A percentile compares a stretch with the other conserved stretches of the same genome.
Evolutionary conservation across 2,113 vertebrate species (phyloP).

Genomic region (Hemibagrus wyckioides): DNA sequence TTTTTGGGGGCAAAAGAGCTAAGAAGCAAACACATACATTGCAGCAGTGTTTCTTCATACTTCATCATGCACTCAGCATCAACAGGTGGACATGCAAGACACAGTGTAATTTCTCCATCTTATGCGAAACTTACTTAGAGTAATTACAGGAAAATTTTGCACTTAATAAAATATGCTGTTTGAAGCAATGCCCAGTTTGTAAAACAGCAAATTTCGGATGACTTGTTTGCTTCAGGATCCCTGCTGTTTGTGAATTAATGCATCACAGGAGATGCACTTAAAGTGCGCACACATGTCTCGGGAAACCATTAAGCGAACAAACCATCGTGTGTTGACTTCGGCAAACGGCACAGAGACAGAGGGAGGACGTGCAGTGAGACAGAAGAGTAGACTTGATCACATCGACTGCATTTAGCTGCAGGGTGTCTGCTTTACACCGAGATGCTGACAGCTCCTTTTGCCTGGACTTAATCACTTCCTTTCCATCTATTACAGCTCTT

Average conservation of each 20-base stretch:
- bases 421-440: constrained; percentile 35
- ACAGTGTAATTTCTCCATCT: no score
- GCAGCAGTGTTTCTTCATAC: background rate
- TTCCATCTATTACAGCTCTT: constrained; percentile 38
- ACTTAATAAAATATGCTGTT: background rate
- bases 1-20: no score
- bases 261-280: constrained; percentile 28
- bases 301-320: constrained; percentile 15
- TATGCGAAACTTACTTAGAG: background rate
- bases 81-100: background rate
- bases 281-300: background rate
- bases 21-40: background rate
- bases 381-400: constrained; percentile 40
- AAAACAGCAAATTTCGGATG: background rate
- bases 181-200: constrained; percentile 10
- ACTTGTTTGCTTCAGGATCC: constrained; percentile 25
- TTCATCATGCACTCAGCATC: no score
- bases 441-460: constrained; percentile 41
- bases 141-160: background rate
- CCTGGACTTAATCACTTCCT: constrained; percentile 42
- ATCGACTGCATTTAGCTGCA: constrained; percentile 41
- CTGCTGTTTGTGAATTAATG: constrained; percentile 32
- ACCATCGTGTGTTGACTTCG: background rate
- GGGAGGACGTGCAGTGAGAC: constrained; percentile 16
- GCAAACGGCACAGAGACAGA: constrained; percentile 11